A percentile compares a stretch with the other conserved stretches of the same genome.
phyloP scores from a whole-genome alignment of 1,140 invertebrate genomes.

The Caenorhabditis briggsae region DNA sequence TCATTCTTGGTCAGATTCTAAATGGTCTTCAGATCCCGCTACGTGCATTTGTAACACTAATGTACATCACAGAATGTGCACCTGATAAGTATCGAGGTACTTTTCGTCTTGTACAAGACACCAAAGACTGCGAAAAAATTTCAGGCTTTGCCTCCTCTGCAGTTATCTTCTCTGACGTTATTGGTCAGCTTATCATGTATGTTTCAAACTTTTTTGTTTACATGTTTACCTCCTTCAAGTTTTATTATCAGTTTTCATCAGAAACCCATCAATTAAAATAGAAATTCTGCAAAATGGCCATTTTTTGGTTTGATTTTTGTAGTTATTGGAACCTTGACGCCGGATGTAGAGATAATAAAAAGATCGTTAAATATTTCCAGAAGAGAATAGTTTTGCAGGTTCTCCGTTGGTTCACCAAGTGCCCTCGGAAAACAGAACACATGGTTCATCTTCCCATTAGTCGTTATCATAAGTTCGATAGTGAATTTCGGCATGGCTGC shows the following conservation, averaged over 20 bases:
- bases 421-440: conserved; percentile 3
- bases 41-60: conserved; percentile 5
- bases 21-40: conserved; percentile 15
- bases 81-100: conserved; percentile 45
- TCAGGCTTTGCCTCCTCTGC: conserved; percentile 24
- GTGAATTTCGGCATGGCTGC: neutral
- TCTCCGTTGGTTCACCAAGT: neutral
- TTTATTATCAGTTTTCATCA: neutral
- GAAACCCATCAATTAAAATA: neutral
- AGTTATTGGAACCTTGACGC: neutral
- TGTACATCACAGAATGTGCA: conserved; percentile 40
- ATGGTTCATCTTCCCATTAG: conserved; percentile 31
- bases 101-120: neutral
- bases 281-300: neutral
- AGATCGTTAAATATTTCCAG: neutral
- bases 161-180: conserved; percentile 17
- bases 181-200: conserved; percentile 32
- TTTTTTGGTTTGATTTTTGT: neutral
- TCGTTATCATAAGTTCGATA: conserved; percentile 18
- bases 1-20: neutral
- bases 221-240: conserved; percentile 16
- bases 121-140: neutral
- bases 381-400: neutral
- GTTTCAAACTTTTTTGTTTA: conserved; percentile 15
- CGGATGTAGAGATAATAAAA: neutral